Conservation (phyloP, 2,797 vertebrate species). For the Apodemus agrarius region DNA sequence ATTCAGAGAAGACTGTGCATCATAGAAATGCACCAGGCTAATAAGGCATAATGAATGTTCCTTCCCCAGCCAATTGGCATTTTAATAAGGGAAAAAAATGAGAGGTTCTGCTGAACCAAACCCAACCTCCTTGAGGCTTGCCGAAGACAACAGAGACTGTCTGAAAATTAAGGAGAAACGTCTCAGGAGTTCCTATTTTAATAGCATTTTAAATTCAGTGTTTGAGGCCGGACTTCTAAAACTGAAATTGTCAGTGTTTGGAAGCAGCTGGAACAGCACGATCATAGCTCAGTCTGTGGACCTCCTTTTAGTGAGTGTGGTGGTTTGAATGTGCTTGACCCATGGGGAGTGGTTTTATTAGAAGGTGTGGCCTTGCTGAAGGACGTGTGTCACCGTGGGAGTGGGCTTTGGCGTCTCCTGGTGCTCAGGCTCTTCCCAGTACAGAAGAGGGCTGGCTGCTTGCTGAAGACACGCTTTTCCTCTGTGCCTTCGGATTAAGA, state of each 20-base stretch:
- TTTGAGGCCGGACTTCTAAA: constrained; percentile 22
- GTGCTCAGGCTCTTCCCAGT: not conserved
- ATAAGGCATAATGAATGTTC: constrained; percentile 5
- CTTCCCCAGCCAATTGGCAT: constrained; percentile 10
- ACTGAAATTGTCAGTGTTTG: not conserved
- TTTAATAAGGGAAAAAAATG: constrained; percentile 33
- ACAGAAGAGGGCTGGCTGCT: not conserved
- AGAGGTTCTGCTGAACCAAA: not conserved
- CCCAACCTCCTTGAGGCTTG: not conserved
- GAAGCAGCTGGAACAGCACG: not conserved
- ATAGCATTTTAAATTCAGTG: not conserved
- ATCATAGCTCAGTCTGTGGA: not conserved
- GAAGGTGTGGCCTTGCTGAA: not conserved
- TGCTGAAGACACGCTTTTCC: not conserved
- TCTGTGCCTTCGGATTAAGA: not conserved
- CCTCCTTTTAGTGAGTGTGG: not conserved
- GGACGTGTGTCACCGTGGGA: not conserved
- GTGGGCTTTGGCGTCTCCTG: not conserved
- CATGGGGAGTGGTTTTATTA: not conserved
- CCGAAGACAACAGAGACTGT: not conserved
- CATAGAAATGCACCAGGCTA: constrained; percentile 11
- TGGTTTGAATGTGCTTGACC: not conserved
- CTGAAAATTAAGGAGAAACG: not conserved
- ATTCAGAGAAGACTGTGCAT: constrained; percentile 31
- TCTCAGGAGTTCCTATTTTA: constrained; percentile 33